Percentiles rank a stretch among this genome's conserved stretches.
These are phyloP conservation scores for Mythimna pallens DNA, from an alignment of 2,888 invertebrate genomes.

Conservation along the genomic window DNA sequence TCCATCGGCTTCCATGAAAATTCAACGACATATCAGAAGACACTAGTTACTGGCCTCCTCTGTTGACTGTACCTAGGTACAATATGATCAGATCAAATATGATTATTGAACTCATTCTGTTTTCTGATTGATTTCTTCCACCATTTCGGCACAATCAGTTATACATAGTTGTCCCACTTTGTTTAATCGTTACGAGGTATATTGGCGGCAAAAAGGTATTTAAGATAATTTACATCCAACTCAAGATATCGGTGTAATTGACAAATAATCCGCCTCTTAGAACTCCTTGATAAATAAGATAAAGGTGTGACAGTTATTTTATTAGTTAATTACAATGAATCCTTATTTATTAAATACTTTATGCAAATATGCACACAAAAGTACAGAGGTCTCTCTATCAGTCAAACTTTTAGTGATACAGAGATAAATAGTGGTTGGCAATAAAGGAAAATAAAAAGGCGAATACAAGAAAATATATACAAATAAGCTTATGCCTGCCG, in stretches of 20 bases:
- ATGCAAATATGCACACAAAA: too few species aligned
- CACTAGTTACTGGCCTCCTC: too few species aligned
- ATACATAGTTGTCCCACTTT: constrained; percentile 18
- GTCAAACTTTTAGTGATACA: too few species aligned
- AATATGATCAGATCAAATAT: background rate
- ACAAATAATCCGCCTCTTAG: constrained; percentile 36
- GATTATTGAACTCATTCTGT: background rate
- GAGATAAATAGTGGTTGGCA: too few species aligned
- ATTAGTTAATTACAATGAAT: constrained; percentile 33
- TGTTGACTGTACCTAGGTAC: background rate
- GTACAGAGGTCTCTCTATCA: too few species aligned
- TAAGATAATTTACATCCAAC: constrained; percentile 22
- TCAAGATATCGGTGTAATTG: constrained; percentile 33
- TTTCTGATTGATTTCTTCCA: background rate
- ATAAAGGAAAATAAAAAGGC: too few species aligned
- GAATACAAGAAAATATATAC: too few species aligned
- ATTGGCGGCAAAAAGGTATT: constrained; percentile 9
- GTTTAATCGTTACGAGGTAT: constrained; percentile 6
- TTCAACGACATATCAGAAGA: too few species aligned
- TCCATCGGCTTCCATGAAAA: too few species aligned
- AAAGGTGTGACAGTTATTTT: constrained; percentile 1
- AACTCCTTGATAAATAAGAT: constrained; percentile 16
- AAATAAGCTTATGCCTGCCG: too few species aligned
- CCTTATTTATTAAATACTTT: constrained; percentile 18
- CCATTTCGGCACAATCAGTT: background rate